Conservation (phyloP, 2,888 invertebrate genomes). For the Anodontia alba region DNA sequence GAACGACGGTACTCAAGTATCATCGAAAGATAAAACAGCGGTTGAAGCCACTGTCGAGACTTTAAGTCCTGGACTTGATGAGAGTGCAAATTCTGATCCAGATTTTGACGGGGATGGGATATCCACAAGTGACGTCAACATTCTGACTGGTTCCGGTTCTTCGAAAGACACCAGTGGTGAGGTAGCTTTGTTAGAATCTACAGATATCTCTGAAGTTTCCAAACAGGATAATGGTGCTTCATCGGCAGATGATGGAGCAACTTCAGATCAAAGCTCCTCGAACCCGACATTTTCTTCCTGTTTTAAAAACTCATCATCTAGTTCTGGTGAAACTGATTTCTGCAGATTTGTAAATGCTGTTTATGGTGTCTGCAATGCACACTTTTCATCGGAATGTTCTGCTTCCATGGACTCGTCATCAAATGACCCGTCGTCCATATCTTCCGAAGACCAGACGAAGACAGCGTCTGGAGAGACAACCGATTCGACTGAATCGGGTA, state of each 20-base stretch:
- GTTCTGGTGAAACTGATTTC: neutral
- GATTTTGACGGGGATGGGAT: neutral
- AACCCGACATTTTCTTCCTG: neutral
- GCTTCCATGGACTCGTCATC: neutral
- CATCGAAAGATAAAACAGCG: neutral
- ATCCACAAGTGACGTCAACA: neutral
- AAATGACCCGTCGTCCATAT: neutral
- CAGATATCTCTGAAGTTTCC: neutral
- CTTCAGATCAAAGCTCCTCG: neutral
- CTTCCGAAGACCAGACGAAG: neutral
- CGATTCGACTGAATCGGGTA: neutral
- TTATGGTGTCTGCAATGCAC: neutral
- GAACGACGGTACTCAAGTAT: neutral
- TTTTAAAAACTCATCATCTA: neutral
- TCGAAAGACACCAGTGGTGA: neutral
- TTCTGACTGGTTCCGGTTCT: neutral
- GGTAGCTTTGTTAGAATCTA: neutral
- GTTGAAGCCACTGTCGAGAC: neutral
- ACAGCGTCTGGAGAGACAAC: neutral
- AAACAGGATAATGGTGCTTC: neutral
- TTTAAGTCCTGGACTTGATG: neutral
- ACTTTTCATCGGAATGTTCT: neutral
- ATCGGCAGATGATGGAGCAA: neutral
- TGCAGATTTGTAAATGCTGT: conserved; percentile 4
- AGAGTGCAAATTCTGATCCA: neutral